phyloP scores from a whole-genome alignment of 1,140 invertebrate species.

The Heliothis virescens region DNA sequence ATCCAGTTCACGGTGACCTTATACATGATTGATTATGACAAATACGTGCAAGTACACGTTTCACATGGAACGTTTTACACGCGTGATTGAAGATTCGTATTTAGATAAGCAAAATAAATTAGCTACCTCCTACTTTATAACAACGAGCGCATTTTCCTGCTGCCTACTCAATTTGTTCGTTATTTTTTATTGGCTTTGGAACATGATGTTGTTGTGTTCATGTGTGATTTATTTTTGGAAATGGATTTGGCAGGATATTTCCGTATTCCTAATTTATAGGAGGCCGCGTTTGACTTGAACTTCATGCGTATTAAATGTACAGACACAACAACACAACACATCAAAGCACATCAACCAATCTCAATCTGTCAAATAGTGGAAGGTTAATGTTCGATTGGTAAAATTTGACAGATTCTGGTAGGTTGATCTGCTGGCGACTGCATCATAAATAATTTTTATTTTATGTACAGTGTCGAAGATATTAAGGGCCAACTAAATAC shows the following conservation, averaged over 20 bases:
- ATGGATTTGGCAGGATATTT: not conserved
- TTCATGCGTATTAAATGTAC: too few species aligned
- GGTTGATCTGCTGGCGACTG: too few species aligned
- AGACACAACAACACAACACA: too few species aligned
- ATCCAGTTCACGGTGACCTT: constrained; percentile 59
- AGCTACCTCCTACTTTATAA: constrained; percentile 24
- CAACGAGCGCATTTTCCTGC: constrained; percentile 19
- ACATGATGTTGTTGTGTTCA: not conserved
- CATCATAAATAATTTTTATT: too few species aligned
- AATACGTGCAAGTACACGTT: constrained; percentile 57
- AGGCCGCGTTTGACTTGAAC: not conserved
- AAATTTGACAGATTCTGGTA: too few species aligned
- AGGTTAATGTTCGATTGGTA: too few species aligned
- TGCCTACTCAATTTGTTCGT: constrained; percentile 8
- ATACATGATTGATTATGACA: constrained; percentile 74
- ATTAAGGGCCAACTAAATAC: not conserved
- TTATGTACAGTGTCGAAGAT: not conserved
- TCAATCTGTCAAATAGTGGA: too few species aligned
- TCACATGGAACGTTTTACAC: constrained; percentile 58
- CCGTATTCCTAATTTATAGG: not conserved
- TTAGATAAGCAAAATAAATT: constrained; percentile 66
- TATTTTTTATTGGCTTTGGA: constrained; percentile 1
- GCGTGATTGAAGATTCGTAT: constrained; percentile 62
- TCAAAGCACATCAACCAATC: too few species aligned
- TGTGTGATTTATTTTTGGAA: not conserved